These are phyloP conservation scores for Kryptopterus vitreolus DNA, from an alignment of 2,797 vertebrate species.

Conservation along the genomic window DNA sequence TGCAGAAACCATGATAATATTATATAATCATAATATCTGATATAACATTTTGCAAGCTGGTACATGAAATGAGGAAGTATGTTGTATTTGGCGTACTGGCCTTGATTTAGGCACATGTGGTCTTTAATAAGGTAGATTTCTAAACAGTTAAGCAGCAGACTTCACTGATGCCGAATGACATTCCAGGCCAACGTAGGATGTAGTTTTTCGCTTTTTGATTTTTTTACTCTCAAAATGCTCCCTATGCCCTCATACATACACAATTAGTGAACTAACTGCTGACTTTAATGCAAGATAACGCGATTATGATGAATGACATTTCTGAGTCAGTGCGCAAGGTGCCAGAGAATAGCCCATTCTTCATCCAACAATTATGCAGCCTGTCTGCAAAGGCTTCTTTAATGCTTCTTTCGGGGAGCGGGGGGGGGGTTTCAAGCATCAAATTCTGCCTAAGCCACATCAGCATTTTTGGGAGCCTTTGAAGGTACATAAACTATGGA, in stretches of 20 bases:
- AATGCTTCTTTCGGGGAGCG: slow-evolving; percentile 13
- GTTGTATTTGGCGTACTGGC: not conserved
- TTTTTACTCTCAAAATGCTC: not conserved
- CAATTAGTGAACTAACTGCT: not conserved
- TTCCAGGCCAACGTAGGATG: not conserved
- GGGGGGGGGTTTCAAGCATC: not conserved
- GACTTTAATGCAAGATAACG: slow-evolving; percentile 12
- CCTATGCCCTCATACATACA: not conserved
- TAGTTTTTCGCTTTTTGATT: not conserved
- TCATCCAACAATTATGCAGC: slow-evolving; percentile 11
- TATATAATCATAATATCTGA: too few species aligned
- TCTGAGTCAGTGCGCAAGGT: slow-evolving; percentile 18
- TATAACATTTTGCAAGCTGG: not conserved
- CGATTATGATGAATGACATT: slow-evolving; percentile 8
- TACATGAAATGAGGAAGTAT: not conserved
- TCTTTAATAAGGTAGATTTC: not conserved
- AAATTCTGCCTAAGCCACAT: not conserved
- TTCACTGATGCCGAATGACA: not conserved
- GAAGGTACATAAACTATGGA: not conserved
- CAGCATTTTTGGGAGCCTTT: slow-evolving; percentile 3
- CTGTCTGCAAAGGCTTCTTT: slow-evolving; percentile 1
- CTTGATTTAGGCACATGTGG: not conserved
- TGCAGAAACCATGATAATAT: not conserved
- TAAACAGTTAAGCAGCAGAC: not conserved
- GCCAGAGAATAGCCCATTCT: slow-evolving; percentile 1